Evolutionary conservation across 1,140 invertebrate genomes (phyloP).

Genomic region (Lethocerus indicus): DNA sequence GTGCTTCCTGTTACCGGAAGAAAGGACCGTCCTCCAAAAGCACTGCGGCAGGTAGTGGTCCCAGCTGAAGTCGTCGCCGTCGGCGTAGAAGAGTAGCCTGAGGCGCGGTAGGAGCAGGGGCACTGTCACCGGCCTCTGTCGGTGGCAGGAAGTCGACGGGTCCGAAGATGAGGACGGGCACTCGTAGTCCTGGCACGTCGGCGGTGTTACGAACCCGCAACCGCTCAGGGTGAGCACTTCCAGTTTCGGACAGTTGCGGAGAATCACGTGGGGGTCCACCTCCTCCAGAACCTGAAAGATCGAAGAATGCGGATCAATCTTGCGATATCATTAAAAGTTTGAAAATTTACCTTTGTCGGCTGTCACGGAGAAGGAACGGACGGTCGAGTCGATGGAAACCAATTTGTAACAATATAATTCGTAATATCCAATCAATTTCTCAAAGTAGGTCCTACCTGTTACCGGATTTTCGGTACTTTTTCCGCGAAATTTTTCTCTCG

Average conservation of each 20-base stretch:
- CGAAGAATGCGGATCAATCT: not conserved
- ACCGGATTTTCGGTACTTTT: too few relatives aligned
- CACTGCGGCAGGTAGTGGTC: slow-evolving; percentile 20
- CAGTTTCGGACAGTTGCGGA: slow-evolving; percentile 16
- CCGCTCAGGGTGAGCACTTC: slow-evolving; percentile 20
- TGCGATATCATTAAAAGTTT: too few relatives aligned
- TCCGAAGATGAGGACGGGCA: too few relatives aligned
- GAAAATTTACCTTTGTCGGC: too few relatives aligned
- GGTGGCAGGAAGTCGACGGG: too few relatives aligned
- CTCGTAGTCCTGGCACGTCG: slow-evolving; percentile 14
- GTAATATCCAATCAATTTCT: too few relatives aligned
- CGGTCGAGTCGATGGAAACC: too few relatives aligned
- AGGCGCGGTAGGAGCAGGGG: not conserved
- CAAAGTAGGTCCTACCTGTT: too few relatives aligned
- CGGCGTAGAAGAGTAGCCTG: slow-evolving; percentile 20
- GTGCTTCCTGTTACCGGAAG: slow-evolving; percentile 12
- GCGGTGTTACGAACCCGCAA: slow-evolving; percentile 17
- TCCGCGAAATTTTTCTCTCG: too few relatives aligned
- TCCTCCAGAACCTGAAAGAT: slow-evolving; percentile 21
- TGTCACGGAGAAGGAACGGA: too few relatives aligned
- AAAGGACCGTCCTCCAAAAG: slow-evolving; percentile 20
- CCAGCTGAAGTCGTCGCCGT: slow-evolving; percentile 23
- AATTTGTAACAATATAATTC: too few relatives aligned
- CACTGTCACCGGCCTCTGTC: slow-evolving; percentile 2
- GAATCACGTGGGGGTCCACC: slow-evolving; percentile 21